Conservation (phyloP, 1,140 invertebrate species). For the Calycopis cecrops region DNA sequence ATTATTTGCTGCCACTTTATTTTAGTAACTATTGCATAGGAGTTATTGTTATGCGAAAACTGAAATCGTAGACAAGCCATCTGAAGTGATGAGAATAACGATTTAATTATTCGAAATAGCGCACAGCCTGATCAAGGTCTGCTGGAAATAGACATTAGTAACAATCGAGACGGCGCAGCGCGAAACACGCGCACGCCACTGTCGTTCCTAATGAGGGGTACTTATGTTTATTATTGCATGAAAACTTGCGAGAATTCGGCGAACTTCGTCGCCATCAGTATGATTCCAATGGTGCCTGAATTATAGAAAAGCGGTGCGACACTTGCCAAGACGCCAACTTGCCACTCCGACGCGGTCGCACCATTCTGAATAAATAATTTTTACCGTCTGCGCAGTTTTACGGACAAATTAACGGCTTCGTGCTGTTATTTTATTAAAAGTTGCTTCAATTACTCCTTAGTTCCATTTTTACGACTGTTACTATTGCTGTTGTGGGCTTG, state of each 20-base stretch:
- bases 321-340: constrained; percentile 43
- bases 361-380: constrained; percentile 69
- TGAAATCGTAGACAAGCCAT: no score
- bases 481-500: constrained; percentile 59
- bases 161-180: constrained; percentile 15
- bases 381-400: constrained; percentile 70
- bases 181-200: constrained; percentile 10
- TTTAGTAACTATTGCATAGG: no score
- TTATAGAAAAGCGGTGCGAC: constrained; percentile 59
- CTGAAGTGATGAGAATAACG: not conserved
- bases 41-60: no score
- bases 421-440: constrained; percentile 73
- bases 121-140: constrained; percentile 27
- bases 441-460: constrained; percentile 54
- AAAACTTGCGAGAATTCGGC: constrained; percentile 23
- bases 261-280: constrained; percentile 22
- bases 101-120: constrained; percentile 27
- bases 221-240: constrained; percentile 24
- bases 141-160: constrained; percentile 18
- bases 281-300: constrained; percentile 38
- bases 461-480: constrained; percentile 64
- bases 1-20: no score
- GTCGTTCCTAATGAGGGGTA: constrained; percentile 16
- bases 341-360: constrained; percentile 47
- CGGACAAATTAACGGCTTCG: constrained; percentile 72